These are phyloP conservation scores for Drosophila colorata DNA, from an alignment of 2,888 invertebrate genomes.

Conservation along the genomic window DNA sequence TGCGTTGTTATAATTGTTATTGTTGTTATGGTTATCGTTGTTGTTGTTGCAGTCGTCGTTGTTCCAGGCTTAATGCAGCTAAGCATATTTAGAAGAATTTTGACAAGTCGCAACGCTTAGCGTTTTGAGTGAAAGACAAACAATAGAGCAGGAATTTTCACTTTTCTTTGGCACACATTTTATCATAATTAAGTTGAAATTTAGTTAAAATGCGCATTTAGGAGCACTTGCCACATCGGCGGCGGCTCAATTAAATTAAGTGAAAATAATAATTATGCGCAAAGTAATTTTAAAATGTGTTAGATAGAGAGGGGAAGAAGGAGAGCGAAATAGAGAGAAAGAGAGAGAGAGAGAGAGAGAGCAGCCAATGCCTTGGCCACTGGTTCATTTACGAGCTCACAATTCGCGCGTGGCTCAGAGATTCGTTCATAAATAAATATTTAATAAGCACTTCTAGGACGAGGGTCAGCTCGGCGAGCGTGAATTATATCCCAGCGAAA, in stretches of 20 bases:
- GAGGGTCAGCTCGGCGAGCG: conserved; percentile 33
- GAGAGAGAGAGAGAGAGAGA: not conserved
- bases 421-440: conserved; percentile 69
- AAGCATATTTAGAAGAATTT: conserved; percentile 60
- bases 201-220: conserved; percentile 37
- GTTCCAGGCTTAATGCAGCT: conserved; percentile 48
- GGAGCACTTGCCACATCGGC: conserved; percentile 16
- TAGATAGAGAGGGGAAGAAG: not conserved
- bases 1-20: conserved; percentile 48
- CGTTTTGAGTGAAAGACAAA: conserved; percentile 29
- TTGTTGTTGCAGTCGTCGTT: conserved; percentile 16
- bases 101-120: conserved; percentile 39
- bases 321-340: not conserved
- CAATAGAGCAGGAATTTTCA: conserved; percentile 62
- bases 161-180: conserved; percentile 53
- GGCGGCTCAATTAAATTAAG: conserved; percentile 69
- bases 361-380: not conserved
- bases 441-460: conserved; percentile 54
- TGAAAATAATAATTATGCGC: conserved; percentile 66
- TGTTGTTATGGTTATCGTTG: conserved; percentile 9
- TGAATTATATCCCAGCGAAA: conserved; percentile 27
- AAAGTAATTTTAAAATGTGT: conserved; percentile 31
- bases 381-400: too few relatives aligned
- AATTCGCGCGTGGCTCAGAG: conserved; percentile 23
- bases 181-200: conserved; percentile 58